Evolutionary conservation across 2,888 invertebrate genomes (phyloP), one percentile per base, ranked within the genome.

Genomic region (Lagria hirta): DNA sequence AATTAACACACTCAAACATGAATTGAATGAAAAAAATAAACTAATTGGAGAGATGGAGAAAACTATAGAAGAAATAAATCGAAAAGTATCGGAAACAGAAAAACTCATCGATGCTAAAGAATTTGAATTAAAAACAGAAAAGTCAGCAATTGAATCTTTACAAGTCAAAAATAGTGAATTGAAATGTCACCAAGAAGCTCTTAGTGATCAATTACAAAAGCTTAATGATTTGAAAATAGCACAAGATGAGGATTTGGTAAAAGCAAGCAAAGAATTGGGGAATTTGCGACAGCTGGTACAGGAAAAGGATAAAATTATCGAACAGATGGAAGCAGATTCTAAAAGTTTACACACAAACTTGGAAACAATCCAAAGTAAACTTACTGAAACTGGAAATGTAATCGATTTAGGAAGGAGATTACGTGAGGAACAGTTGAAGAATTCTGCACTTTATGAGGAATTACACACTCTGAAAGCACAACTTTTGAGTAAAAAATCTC

Each of bases 321-420:
- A 76, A 38, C 79, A 82, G 8, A 82, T 84, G 59, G 79, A 77
- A 7, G 71, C 72, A 12, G 76, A 78, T 38, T 77, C 73, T 35
- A 79, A 78, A 51, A 74, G 69, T 42, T 68, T 77, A 7, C 81
- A 81, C 14, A 73, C 74, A 3, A 76, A 75, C 54, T 57, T 77
- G 22, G 71, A 73, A 51, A 75, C 71, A 1, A 74, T 77, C 6
- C 74, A 75, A 44, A 71, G 60, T 37, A 77, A 76, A 55, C 70
- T 76, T 51, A 78, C 76, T 41, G 77, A 80, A 27, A 75, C 71
- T 15, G 78, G 73, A 4, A 49, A 35, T 15, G 30, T 43, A 16
- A 33, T 49, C 15, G 82, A 82, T 49, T 56, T 83, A 4, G 75
- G 75, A 1, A 78, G 75, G 57, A 79, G 73, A 48, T 57, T 81